Evolutionary conservation across 2,888 invertebrate genomes (phyloP).

Genomic region (Syrphus vitripennis): DNA sequence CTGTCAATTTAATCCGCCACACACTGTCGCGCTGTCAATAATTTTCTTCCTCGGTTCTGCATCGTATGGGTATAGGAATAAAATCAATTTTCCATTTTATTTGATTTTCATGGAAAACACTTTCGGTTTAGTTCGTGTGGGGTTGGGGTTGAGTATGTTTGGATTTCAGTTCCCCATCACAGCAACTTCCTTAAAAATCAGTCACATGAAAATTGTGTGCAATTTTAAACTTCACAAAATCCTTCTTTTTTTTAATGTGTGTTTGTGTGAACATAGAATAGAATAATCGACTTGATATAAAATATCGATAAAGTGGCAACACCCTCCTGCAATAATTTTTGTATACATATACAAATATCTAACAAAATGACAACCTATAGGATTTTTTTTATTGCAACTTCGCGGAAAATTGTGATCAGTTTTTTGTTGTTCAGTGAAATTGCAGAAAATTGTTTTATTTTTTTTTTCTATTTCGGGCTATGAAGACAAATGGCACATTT

Average conservation of each 20-base stretch:
- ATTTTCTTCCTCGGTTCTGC: constrained; percentile 42
- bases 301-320: constrained; percentile 54
- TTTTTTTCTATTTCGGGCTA: too few relatives aligned
- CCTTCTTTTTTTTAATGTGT: not conserved
- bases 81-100: constrained; percentile 71
- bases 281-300: constrained; percentile 64
- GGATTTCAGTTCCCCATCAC: not conserved
- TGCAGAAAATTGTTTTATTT: too few relatives aligned
- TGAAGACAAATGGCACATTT: too few relatives aligned
- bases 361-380: constrained; percentile 31
- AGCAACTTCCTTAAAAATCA: not conserved
- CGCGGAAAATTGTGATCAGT: constrained; percentile 27
- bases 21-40: constrained; percentile 70
- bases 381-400: constrained; percentile 46
- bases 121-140: constrained; percentile 40
- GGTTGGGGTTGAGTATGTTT: not conserved
- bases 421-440: too few relatives aligned
- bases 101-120: constrained; percentile 69
- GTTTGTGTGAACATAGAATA: constrained; percentile 33
- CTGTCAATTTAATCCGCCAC: constrained; percentile 70
- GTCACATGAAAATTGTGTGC: constrained; percentile 63
- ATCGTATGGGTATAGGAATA: constrained; percentile 36
- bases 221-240: constrained; percentile 55
- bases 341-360: not conserved
- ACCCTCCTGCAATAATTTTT: not conserved